Base-by-base conservation (phyloP, 2,888 invertebrate genomes). In the Poecilobothrus nobilitatus region DNA sequence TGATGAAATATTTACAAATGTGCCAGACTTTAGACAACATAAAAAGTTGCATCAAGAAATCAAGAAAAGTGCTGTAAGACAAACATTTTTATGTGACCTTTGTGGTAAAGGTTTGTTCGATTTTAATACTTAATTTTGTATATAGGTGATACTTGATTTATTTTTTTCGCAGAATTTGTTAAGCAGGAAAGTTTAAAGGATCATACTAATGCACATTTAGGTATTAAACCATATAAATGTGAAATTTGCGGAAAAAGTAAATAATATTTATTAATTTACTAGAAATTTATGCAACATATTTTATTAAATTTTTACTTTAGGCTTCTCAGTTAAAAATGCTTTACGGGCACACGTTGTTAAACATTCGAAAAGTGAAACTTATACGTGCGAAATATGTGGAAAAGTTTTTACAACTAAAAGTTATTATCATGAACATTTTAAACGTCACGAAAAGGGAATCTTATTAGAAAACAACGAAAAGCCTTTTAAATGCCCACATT, bases 401-500 rank as follows among this genome's bases (percentile, higher is more conserved):
- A 63, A 27, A 63, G 27, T 27, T 27, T 63, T 27, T 27, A 63
- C 63, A 27, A 27, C 27, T 15, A 63, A 63, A 63, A 22, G 27
- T 18, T 63, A 63, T 63, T 63, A 27, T 27, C 22, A 18, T 6
- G 27, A 27, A 3, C 63, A 63, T 63, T 27, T 27, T 12, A 27
- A 15, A 33, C 27, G 63, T 7, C 63, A 63, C 12, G 63, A 63
- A 33, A 63, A 22, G 4, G 63, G 63, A 27, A 1, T n/a, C 6
- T 53, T 53, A 53, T n/a, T 18, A 6, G 53, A 53, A 53, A 41
- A 41, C 15, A 41, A 41, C 15, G 64, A 64, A 27, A 33, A 65
- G n/a, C 20, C 20, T n/a, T 65, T 37, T 65, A 65, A 65, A 65
- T 65, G 65, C n/a, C 65, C 65, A 37, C 37, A 65, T 65, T 65